Conservation (phyloP, 1,140 invertebrate genomes). For the Heliconius congener region DNA sequence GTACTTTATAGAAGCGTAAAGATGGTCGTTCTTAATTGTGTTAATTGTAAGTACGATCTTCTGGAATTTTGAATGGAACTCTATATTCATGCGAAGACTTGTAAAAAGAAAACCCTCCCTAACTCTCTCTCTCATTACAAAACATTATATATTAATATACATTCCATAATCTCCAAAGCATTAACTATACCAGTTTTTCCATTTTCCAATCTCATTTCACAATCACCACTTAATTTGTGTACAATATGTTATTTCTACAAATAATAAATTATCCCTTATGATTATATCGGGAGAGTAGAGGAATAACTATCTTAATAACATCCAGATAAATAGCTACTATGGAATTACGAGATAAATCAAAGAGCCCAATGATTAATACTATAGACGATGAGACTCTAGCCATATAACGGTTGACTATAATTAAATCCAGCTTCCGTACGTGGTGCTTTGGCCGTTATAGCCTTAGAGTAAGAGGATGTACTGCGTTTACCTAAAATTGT, state of each 20-base stretch:
- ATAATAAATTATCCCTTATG: conserved; percentile 17
- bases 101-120: too few species aligned
- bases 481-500: not conserved
- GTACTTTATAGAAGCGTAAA: too few species aligned
- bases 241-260: conserved; percentile 13
- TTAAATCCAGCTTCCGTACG: conserved; percentile 73
- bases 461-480: not conserved
- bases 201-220: not conserved
- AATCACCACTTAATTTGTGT: conserved; percentile 3
- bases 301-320: conserved; percentile 59
- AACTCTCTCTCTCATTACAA: too few species aligned
- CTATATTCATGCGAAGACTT: too few species aligned
- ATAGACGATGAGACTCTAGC: conserved; percentile 59
- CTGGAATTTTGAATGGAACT: too few species aligned
- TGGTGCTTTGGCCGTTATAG: conserved; percentile 43
- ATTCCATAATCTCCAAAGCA: not conserved
- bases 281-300: conserved; percentile 42
- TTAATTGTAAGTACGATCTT: too few species aligned
- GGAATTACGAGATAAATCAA: conserved; percentile 73
- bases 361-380: conserved; percentile 66
- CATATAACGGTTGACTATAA: conserved; percentile 72
- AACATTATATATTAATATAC: too few species aligned
- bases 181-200: not conserved
- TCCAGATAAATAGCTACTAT: conserved; percentile 60
- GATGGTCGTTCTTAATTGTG: too few species aligned